Conservation (phyloP, 2,888 invertebrate genomes). For the Dugesia japonica region DNA sequence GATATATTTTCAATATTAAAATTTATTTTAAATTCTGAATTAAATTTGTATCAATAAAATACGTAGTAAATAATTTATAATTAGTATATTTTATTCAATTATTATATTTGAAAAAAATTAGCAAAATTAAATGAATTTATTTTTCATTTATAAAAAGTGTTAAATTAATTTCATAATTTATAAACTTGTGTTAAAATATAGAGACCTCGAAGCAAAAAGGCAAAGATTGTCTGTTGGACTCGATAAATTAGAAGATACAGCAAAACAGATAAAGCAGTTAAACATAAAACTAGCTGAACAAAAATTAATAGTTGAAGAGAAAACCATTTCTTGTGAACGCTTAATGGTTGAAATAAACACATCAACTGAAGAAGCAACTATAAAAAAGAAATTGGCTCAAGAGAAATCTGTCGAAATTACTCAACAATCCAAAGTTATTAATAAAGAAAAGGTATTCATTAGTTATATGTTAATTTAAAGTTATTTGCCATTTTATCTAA, state of each 20-base stretch:
- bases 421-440: constrained; percentile 32
- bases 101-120: too few species aligned
- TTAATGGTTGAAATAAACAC: constrained; percentile 33
- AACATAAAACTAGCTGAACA: constrained; percentile 33
- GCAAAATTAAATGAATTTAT: too few species aligned
- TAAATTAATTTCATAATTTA: too few species aligned
- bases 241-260: constrained; percentile 34
- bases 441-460: constrained; percentile 24
- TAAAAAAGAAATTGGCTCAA: constrained; percentile 31
- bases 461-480: too few species aligned
- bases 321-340: constrained; percentile 33
- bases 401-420: constrained; percentile 34
- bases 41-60: too few species aligned
- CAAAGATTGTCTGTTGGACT: constrained; percentile 34
- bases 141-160: too few species aligned
- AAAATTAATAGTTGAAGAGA: constrained; percentile 34
- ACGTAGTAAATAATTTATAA: too few species aligned
- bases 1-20: too few species aligned
- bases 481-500: too few species aligned
- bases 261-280: constrained; percentile 31
- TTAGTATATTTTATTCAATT: too few species aligned
- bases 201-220: constrained; percentile 24
- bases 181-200: too few species aligned
- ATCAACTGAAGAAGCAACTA: constrained; percentile 27
- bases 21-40: too few species aligned